These are phyloP conservation scores for Drosophila neoperkinsi DNA, from an alignment of 2,888 invertebrate species.

Conservation along the genomic window DNA sequence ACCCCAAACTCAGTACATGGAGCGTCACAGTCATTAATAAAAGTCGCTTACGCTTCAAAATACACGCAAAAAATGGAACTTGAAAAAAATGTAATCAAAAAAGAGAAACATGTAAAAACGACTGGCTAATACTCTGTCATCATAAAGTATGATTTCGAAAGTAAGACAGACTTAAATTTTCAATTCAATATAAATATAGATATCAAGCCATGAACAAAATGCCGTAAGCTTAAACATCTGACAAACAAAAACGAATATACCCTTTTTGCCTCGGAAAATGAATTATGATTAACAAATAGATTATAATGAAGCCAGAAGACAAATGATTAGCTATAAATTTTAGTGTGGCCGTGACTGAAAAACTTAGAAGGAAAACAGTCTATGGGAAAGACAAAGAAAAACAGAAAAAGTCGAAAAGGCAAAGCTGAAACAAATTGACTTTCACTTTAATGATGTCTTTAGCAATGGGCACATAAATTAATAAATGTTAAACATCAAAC, in stretches of 20 bases:
- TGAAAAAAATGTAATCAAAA: slow-evolving; percentile 7
- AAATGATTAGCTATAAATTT: slow-evolving; percentile 67
- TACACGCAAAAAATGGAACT: slow-evolving; percentile 34
- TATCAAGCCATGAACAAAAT: neutral
- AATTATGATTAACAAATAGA: neutral
- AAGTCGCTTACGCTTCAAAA: slow-evolving; percentile 39
- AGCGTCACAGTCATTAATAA: slow-evolving; percentile 59
- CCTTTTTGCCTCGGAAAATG: neutral
- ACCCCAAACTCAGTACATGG: slow-evolving; percentile 41
- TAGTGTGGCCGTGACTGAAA: slow-evolving; percentile 18
- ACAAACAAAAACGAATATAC: neutral
- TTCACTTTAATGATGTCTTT: slow-evolving; percentile 75
- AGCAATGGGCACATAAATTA: slow-evolving; percentile 68
- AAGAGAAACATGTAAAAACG: neutral
- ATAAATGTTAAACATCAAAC: slow-evolving; percentile 48
- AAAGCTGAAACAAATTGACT: slow-evolving; percentile 65
- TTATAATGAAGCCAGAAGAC: slow-evolving; percentile 42
- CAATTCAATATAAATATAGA: neutral
- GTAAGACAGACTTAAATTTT: neutral
- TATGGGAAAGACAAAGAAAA: slow-evolving; percentile 25
- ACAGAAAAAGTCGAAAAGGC: slow-evolving; percentile 10
- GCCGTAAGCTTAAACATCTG: neutral
- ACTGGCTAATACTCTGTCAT: neutral
- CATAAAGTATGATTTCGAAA: neutral
- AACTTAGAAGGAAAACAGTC: slow-evolving; percentile 29